phyloP scores from a whole-genome alignment of 2,888 invertebrate genomes.

The Drosophila maculinotata region DNA sequence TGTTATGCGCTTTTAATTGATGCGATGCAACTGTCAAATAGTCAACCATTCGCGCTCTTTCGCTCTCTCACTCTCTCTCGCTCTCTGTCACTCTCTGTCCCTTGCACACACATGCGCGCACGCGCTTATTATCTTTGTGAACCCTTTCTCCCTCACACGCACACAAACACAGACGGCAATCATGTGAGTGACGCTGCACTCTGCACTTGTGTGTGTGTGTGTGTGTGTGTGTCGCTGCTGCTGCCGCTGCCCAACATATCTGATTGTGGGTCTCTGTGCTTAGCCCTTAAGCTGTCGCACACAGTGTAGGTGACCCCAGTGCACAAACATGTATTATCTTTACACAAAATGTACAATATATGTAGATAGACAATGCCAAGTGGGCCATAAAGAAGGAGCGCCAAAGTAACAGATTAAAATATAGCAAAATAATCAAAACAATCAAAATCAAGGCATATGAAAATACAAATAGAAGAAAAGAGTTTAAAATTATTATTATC shows the following conservation, averaged over 20 bases:
- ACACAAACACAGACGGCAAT: constrained; percentile 4
- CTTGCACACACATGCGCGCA: constrained; percentile 28
- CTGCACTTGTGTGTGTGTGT: constrained; percentile 30
- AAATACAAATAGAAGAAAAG: too few relatives aligned
- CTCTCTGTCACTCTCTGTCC: constrained; percentile 14
- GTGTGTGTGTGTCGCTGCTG: constrained; percentile 5
- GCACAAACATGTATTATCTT: constrained; percentile 19
- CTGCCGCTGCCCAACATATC: constrained; percentile 18
- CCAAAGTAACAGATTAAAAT: neutral
- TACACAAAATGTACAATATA: constrained; percentile 28
- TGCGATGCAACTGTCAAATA: constrained; percentile 58
- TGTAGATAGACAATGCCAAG: constrained; percentile 13
- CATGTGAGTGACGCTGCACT: constrained; percentile 43
- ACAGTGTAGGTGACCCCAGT: constrained; percentile 1
- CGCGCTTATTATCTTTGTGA: constrained; percentile 49
- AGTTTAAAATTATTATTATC: too few relatives aligned
- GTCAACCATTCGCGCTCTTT: too few relatives aligned
- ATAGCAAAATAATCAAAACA: neutral
- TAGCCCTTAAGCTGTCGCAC: constrained; percentile 38
- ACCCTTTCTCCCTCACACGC: constrained; percentile 10
- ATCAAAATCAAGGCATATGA: too few relatives aligned
- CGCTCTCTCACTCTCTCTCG: constrained; percentile 10
- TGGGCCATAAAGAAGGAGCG: neutral
- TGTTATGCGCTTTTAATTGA: constrained; percentile 60
- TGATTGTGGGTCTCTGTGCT: constrained; percentile 16